Evolutionary conservation across 35 echinoderm and acorn worm species (phyloP).

Genomic region (Holothuria glaberrima): DNA sequence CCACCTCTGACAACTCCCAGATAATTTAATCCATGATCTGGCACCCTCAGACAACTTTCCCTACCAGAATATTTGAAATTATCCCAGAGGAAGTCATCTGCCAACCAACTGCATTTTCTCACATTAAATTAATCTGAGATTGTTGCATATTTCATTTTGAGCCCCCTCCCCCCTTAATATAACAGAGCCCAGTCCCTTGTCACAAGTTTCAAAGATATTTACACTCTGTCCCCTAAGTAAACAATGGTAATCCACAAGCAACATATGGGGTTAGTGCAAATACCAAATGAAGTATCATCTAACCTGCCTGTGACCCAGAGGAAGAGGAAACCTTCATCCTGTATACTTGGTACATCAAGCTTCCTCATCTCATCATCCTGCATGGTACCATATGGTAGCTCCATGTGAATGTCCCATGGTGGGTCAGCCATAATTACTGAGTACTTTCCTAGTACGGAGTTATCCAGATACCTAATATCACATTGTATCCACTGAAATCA

Average conservation of each 20-base stretch:
- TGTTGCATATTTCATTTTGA: no score
- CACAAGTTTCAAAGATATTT: background rate
- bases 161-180: no score
- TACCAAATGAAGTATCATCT: background rate
- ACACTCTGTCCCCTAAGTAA: background rate
- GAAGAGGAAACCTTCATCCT: conserved; percentile 96
- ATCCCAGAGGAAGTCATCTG: no score
- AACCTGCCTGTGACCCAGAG: conserved; percentile 99
- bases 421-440: conserved; percentile 97
- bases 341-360: conserved; percentile 81
- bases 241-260: background rate
- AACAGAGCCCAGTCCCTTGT: no score
- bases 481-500: conserved; percentile 93
- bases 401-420: conserved; percentile 99
- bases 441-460: conserved; percentile 89
- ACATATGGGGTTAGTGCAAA: background rate
- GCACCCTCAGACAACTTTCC: no score
- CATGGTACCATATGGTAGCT: conserved; percentile 98
- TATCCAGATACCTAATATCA: conserved; percentile 79
- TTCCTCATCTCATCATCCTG: conserved; percentile 99
- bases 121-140: no score
- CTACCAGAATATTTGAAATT: no score
- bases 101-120: no score
- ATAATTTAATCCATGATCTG: no score
- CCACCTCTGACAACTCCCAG: no score